Percentiles rank a stretch among this genome's conserved stretches.
These are phyloP conservation scores for Sebastes goodei DNA, from an alignment of 2,797 vertebrate genomes.

Conservation along the genomic window DNA sequence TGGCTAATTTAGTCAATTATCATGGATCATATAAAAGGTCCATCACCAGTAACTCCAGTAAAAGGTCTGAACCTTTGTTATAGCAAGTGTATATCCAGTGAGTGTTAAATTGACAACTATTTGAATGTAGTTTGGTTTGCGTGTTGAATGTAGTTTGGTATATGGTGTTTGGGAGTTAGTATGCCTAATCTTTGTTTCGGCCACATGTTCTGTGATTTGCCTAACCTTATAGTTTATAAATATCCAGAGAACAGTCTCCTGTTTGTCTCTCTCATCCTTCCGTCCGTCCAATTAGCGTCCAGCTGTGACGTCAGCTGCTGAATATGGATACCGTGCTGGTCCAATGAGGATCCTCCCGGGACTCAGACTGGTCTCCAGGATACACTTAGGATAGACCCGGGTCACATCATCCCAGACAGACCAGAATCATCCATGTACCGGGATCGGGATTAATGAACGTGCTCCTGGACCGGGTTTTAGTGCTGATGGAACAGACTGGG, in stretches of 20 bases:
- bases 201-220: background rate
- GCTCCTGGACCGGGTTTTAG: constrained; percentile 10
- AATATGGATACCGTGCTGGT: constrained; percentile 35
- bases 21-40: background rate
- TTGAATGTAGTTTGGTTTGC: background rate
- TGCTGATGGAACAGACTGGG: constrained; percentile 42
- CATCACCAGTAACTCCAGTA: background rate
- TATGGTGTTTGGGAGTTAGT: no score
- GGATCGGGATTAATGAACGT: background rate
- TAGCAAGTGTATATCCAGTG: background rate
- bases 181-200: background rate
- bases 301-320: constrained; percentile 55
- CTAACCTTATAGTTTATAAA: background rate
- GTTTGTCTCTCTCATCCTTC: background rate
- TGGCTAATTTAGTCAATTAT: background rate
- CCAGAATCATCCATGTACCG: background rate
- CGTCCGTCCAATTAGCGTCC: constrained; percentile 57
- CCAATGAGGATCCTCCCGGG: constrained; percentile 61
- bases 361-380: background rate
- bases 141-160: background rate
- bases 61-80: background rate
- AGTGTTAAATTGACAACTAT: background rate
- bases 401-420: background rate
- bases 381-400: background rate
- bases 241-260: background rate